Percentiles rank a stretch among this genome's conserved stretches.
Conservation (phyloP, 2,113 vertebrate genomes). For the Brienomyrus brachyistius region DNA sequence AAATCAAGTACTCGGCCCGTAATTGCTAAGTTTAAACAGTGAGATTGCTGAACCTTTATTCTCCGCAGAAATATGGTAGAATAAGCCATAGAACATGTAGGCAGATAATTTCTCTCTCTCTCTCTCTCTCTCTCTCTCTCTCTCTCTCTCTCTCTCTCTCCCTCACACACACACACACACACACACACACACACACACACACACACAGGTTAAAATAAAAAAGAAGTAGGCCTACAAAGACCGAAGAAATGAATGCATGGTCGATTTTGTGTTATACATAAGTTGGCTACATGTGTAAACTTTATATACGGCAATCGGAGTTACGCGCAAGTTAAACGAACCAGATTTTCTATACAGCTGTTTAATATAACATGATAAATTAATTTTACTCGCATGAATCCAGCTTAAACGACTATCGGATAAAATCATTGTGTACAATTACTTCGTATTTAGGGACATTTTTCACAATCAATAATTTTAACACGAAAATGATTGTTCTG, state of each 20-base stretch:
- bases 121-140: background rate
- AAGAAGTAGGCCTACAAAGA: background rate
- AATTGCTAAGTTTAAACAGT: constrained; percentile 4
- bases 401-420: background rate
- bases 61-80: background rate
- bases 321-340: background rate
- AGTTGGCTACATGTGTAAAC: background rate
- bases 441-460: background rate
- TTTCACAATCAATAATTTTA: background rate
- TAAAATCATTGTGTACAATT: background rate
- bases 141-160: no score
- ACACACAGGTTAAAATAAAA: background rate
- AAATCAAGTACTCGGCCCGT: background rate
- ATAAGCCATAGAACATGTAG: background rate
- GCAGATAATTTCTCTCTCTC: background rate
- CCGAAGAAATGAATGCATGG: background rate
- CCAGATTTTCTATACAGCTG: background rate
- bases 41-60: background rate
- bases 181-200: background rate
- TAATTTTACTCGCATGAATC: background rate
- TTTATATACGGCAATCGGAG: background rate
- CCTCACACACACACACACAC: no score
- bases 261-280: background rate
- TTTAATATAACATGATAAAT: background rate
- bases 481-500: background rate